Evolutionary conservation across 2,888 invertebrate species (phyloP), one percentile per base, ranked within the genome.

Genomic region (Eugnorisma glareosa): DNA sequence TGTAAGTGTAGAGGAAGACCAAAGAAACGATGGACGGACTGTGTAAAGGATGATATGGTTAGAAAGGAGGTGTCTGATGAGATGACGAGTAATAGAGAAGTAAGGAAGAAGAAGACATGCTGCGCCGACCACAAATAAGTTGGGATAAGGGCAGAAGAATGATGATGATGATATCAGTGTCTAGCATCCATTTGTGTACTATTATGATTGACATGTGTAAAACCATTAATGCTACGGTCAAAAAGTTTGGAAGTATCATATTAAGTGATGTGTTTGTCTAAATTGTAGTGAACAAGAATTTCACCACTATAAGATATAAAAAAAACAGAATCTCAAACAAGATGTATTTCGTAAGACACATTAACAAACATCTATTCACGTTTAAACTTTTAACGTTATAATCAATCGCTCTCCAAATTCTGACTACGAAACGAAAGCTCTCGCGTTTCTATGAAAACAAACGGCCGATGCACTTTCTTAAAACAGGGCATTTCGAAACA

Each of bases 401-500:
- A 76, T 75, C 63, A 79, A 79, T 75, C 69, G 45, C 54, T 82
- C 24, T 70, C 43, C 37, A 28, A 72, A 75, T 72, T 79, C 82
- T 66, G 67, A 35, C 74, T 37, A 79, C 84, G 67, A 75, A 81
- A 79, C 86, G 67, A 73, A 81, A 72, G 51, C 67, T 85, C 75
- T 88, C 71, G 74, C 15, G 82, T 86, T 88, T 73, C 89, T 71
- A 83, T 75, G 64, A 87, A 87, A 88, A 88, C 79, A 87, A 85
- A 83, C 82, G 48, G 59, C 63, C 31, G 77, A 82, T 83, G 88
- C 81, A 73, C 73, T 86, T 88, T 88, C 88, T 86, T 89, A 76
- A 86, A 88, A 85, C 88, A 87, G 59, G 35, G 68, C 71, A 89
- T 91, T 91, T 90, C 86, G 84, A 84, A 83, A 83, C 75, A 71